Base-by-base conservation (phyloP, 1,140 invertebrate genomes). In the Asbolus verrucosus region DNA sequence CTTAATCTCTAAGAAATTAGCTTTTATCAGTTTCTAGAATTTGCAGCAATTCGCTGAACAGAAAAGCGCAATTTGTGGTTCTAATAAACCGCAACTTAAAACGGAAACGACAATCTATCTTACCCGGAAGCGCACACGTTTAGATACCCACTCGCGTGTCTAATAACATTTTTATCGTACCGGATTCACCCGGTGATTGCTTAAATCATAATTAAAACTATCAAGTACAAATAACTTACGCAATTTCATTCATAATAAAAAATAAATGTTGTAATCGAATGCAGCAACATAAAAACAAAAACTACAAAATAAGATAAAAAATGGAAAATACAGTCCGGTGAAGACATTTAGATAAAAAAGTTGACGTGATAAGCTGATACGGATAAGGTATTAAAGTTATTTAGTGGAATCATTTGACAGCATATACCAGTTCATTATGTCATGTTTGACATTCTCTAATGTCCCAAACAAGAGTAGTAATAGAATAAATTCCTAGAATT, bases 101-200 rank as follows among this genome's bases (percentile, higher is more conserved):
- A 11, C 66, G 66, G 66, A 68, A 68, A 61, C 33, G 54, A 31
- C 39, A 68, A 68, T 68, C 66, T 62, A 62, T 36, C 36, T 1
- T 18, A 62, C 59, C 50, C 66, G 66, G 66, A 68, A 68, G 50
- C 66, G 33, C 39, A 68, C 66, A 61, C 54, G 50, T 36, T 62
- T 9, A 36, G 21, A 39, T 43, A 62, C 27, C 66, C 43, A 59
- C 43, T 67, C 66, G 33, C 43, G 31, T 67, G 43, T 60, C 38
- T 41, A 41, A 59, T 33, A 31, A 60, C 38, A 46, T 62, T 61
- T 36, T 68, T 69, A 60, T 69, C 67, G 59, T 30, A 69, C 59
- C 54, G 39, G 54, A 69, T 62, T 67, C 63, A 65, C 27, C 33
- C 63, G 63, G 43, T 68, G 54, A 39, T 39, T 67, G 54, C 21